These are phyloP conservation scores for Megaptera novaeangliae DNA, from an alignment of 2,113 vertebrate genomes.

Conservation along the genomic window DNA sequence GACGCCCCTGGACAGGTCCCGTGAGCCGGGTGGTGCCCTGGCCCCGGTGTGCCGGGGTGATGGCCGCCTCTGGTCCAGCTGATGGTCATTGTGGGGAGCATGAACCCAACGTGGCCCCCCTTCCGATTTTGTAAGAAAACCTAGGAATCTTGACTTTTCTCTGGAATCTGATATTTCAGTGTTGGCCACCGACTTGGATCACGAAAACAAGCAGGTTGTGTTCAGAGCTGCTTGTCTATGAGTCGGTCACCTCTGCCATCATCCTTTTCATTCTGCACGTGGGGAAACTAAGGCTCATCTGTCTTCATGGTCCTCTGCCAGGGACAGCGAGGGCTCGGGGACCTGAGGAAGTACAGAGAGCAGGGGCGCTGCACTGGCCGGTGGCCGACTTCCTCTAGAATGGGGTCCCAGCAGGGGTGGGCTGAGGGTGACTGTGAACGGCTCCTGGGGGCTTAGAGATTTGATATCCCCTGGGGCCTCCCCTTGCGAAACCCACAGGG, in stretches of 20 bases:
- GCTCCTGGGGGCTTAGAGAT: neutral
- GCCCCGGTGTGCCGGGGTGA: accelerated
- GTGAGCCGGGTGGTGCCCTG: neutral
- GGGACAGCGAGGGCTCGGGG: neutral
- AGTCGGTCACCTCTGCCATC: neutral
- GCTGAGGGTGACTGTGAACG: neutral
- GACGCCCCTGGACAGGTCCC: neutral
- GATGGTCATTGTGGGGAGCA: accelerated
- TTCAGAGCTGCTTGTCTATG: neutral
- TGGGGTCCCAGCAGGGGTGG: neutral
- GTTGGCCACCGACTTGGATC: neutral
- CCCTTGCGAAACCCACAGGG: neutral
- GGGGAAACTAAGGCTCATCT: neutral
- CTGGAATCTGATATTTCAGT: neutral
- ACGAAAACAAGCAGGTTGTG: neutral
- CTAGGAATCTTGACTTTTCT: neutral
- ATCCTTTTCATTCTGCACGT: neutral
- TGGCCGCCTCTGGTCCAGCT: neutral
- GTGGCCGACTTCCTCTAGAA: neutral
- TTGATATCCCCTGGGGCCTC: neutral
- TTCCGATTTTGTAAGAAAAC: neutral
- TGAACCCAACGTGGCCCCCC: neutral
- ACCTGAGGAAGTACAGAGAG: neutral
- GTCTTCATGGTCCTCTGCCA: neutral
- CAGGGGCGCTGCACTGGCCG: too few relatives aligned